Evolutionary conservation across 1,140 invertebrate species (phyloP).

Genomic region (Matsumurasca onukii): DNA sequence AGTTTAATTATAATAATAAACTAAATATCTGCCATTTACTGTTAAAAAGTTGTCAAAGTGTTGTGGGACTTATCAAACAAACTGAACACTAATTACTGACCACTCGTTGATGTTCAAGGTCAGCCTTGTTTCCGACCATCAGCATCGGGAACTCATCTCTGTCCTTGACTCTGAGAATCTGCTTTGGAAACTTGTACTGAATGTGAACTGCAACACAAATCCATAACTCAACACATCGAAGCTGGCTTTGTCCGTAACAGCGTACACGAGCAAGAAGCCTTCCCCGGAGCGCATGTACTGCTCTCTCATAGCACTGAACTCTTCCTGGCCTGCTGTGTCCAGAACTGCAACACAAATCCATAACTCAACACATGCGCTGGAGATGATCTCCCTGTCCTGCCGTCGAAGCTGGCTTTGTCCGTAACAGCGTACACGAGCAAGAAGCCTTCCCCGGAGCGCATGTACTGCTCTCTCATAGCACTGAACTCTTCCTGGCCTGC

Average conservation of each 20-base stretch:
- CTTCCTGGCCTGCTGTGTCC: constrained; percentile 97
- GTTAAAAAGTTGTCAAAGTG: too few relatives aligned
- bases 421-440: constrained; percentile 92
- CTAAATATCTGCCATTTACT: too few relatives aligned
- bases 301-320: constrained; percentile 96
- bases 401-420: constrained; percentile 91
- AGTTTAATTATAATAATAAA: too few relatives aligned
- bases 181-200: constrained; percentile 88
- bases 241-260: constrained; percentile 88
- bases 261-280: constrained; percentile 93
- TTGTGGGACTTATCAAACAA: too few relatives aligned
- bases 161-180: constrained; percentile 93
- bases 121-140: constrained; percentile 95
- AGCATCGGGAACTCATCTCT: constrained; percentile 95
- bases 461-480: constrained; percentile 95
- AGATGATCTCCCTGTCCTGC: too few relatives aligned
- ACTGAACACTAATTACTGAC: too few relatives aligned
- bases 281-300: constrained; percentile 96
- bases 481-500: constrained; percentile 98
- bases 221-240: constrained; percentile 96
- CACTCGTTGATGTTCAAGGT: constrained; percentile 85
- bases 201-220: too few relatives aligned
- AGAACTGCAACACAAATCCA: constrained; percentile 72
- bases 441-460: constrained; percentile 96
- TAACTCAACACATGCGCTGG: too few relatives aligned